phyloP scores from a whole-genome alignment of 2,113 vertebrate genomes.

The Gadus chalcogrammus region DNA sequence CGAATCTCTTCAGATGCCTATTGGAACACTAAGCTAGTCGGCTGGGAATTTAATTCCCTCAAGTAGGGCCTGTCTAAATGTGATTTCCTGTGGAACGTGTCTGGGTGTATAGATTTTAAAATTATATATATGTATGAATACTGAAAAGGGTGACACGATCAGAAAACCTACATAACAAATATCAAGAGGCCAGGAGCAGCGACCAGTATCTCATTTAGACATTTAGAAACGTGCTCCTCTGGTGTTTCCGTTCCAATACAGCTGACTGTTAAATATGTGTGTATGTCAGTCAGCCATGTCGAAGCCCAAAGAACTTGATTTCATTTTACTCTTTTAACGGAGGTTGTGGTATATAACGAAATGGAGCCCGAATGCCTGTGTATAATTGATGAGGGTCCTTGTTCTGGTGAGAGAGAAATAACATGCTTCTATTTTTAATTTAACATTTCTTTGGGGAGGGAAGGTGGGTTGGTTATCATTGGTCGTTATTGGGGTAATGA shows the following conservation, averaged over 20 bases:
- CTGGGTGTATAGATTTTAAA: slow-evolving; percentile 71
- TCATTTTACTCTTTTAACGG: slow-evolving; percentile 69
- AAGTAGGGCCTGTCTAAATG: slow-evolving; percentile 74
- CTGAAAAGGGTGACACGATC: slow-evolving; percentile 46
- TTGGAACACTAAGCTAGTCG: slow-evolving; percentile 71
- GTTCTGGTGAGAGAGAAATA: slow-evolving; percentile 58
- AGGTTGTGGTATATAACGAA: slow-evolving; percentile 59
- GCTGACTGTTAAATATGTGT: slow-evolving; percentile 75
- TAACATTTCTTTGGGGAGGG: slow-evolving; percentile 46
- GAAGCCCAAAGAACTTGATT: slow-evolving; percentile 79
- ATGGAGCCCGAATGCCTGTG: slow-evolving; percentile 69
- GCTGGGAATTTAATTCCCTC: slow-evolving; percentile 61
- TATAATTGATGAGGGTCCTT: slow-evolving; percentile 67
- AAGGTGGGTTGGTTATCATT: slow-evolving; percentile 56
- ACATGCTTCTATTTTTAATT: slow-evolving; percentile 44
- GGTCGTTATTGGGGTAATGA: slow-evolving; percentile 68
- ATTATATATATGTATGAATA: slow-evolving; percentile 60
- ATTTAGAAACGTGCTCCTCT: slow-evolving; percentile 64
- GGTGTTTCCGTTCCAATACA: slow-evolving; percentile 64
- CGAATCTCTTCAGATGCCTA: slow-evolving; percentile 70
- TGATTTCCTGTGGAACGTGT: slow-evolving; percentile 76
- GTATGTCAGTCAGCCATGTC: slow-evolving; percentile 74
- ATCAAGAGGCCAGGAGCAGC: slow-evolving; percentile 58
- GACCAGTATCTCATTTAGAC: slow-evolving; percentile 62
- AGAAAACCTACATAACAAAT: slow-evolving; percentile 58